Evolutionary conservation across 35 echinoderm and acorn worm species (phyloP).

Genomic region (Apostichopus parvimensis): DNA sequence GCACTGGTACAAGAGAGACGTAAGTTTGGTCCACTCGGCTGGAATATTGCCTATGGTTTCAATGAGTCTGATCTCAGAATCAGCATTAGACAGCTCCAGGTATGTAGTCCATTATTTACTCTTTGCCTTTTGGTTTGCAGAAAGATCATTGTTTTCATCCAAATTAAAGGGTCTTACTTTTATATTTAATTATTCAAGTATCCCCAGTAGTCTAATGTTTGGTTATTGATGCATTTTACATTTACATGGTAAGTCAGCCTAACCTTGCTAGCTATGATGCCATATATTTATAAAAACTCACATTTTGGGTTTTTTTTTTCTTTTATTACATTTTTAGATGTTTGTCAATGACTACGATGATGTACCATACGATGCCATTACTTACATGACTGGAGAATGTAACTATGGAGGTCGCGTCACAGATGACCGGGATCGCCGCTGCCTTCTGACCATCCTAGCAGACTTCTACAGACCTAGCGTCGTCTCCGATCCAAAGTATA

Average conservation of each 20-base stretch:
- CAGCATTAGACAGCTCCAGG: constrained; percentile 93
- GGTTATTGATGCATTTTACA: no score
- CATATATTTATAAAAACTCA: no score
- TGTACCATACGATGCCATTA: constrained; percentile 87
- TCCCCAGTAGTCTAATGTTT: no score
- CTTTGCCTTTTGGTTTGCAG: no score
- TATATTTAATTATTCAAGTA: no score
- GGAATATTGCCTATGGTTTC: constrained; percentile 98
- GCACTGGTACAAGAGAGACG: constrained; percentile 92
- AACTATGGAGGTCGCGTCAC: constrained; percentile 98
- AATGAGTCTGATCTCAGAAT: constrained; percentile 97
- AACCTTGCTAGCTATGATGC: no score
- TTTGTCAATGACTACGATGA: constrained; percentile 99
- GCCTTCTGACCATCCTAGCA: constrained; percentile 90
- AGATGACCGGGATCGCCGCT: constrained; percentile 80
- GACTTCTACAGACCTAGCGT: constrained; percentile 89
- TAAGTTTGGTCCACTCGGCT: constrained; percentile 95
- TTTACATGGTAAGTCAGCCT: no score
- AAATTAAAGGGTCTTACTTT: no score
- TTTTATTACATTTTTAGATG: constrained; percentile 56
- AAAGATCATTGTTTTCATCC: no score
- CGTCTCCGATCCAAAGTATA: constrained; percentile 85
- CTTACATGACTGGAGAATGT: constrained; percentile 97
- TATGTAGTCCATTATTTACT: constrained; percentile 23
- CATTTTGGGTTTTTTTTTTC: no score